Conservation (phyloP, 2,113 vertebrate genomes). For the Rhinolophus ferrumequinum region DNA sequence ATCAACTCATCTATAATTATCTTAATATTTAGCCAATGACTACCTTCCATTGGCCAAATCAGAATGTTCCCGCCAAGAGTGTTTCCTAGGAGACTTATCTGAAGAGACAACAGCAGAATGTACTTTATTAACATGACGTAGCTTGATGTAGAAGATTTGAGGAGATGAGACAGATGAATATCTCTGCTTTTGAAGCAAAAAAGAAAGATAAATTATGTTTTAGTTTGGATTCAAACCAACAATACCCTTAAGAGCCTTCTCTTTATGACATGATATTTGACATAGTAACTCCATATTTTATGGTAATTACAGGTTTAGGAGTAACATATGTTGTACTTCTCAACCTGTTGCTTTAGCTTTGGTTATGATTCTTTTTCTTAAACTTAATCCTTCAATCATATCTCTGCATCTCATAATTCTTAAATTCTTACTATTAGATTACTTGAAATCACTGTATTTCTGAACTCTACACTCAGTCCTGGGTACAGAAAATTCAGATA, state of each 20-base stretch:
- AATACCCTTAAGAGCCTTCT: not conserved
- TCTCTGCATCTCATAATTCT: not conserved
- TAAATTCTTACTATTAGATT: not conserved
- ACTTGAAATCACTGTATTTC: not conserved
- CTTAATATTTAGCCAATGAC: slow-evolving; percentile 90
- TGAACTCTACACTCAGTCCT: not conserved
- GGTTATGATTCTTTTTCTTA: not conserved
- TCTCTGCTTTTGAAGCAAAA: not conserved
- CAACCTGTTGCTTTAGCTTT: not conserved
- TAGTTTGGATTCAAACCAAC: not conserved
- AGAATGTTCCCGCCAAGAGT: slow-evolving; percentile 85
- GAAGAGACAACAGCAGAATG: slow-evolving; percentile 77
- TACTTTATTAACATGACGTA: slow-evolving; percentile 59
- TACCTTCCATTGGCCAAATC: slow-evolving; percentile 89
- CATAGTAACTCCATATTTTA: not conserved
- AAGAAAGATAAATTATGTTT: not conserved
- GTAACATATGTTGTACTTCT: not conserved
- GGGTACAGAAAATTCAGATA: not conserved
- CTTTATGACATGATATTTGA: not conserved
- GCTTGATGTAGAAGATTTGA: not conserved
- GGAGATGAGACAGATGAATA: not conserved
- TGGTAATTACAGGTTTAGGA: not conserved
- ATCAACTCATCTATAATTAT: slow-evolving; percentile 85
- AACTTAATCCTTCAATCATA: not conserved
- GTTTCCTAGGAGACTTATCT: slow-evolving; percentile 76